Conservation (phyloP, 2,888 invertebrate species). For the Meliscaeva auricollis region DNA sequence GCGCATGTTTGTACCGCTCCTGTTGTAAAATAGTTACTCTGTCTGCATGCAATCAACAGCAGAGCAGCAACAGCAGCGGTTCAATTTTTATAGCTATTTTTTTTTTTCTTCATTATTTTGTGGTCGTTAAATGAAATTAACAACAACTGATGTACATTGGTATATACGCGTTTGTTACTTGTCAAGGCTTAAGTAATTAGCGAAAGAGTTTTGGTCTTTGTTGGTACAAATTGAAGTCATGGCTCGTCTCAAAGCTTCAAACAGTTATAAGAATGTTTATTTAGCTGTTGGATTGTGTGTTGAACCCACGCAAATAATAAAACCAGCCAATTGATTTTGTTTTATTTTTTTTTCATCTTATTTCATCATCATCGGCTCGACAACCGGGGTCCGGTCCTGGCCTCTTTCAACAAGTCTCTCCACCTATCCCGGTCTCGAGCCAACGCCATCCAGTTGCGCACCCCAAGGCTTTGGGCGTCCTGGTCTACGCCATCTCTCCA, state of each 20-base stretch:
- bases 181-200: conserved; percentile 62
- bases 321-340: conserved; percentile 23
- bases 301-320: conserved; percentile 20
- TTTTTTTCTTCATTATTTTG: not conserved
- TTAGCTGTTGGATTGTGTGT: conserved; percentile 2
- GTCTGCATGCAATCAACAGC: conserved; percentile 44
- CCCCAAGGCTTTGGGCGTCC: too few relatives aligned
- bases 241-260: conserved; percentile 2
- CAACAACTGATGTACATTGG: not conserved
- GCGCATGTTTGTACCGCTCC: conserved; percentile 26
- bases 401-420: too few relatives aligned
- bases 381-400: too few relatives aligned
- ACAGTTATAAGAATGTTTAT: not conserved
- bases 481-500: too few relatives aligned
- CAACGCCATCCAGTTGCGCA: too few relatives aligned
- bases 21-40: conserved; percentile 19
- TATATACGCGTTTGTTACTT: conserved; percentile 26
- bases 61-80: not conserved
- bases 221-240: conserved; percentile 30
- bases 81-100: conserved; percentile 23
- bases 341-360: conserved; percentile 9
- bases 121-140: conserved; percentile 54
- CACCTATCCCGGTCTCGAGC: too few relatives aligned
- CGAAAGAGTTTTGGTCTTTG: conserved; percentile 28
- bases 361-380: too few relatives aligned